Evolutionary conservation across 2,797 vertebrate genomes (phyloP).

Genomic region (Pseudocheirus occidentalis): DNA sequence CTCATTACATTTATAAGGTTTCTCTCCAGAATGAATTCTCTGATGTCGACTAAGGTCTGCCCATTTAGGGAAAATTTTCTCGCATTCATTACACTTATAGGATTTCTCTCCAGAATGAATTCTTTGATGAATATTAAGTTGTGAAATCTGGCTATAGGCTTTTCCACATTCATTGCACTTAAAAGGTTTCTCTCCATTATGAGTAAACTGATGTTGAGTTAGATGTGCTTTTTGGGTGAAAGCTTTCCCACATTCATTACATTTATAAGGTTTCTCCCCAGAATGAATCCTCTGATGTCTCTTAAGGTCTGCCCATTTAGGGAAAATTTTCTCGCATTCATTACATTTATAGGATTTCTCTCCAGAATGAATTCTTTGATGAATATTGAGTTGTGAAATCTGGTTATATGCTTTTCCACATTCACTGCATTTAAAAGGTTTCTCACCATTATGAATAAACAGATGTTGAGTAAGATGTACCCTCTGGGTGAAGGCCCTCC

Average conservation of each 20-base stretch:
- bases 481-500: neutral
- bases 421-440: slow-evolving; percentile 9
- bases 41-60: slow-evolving; percentile 61
- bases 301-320: neutral
- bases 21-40: slow-evolving; percentile 65
- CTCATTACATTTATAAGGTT: slow-evolving; percentile 14
- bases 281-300: neutral
- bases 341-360: slow-evolving; percentile 63
- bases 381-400: too few relatives aligned
- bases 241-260: slow-evolving; percentile 17
- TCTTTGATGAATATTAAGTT: neutral
- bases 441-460: neutral
- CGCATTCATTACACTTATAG: slow-evolving; percentile 46
- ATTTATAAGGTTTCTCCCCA: neutral
- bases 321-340: slow-evolving; percentile 5
- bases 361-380: slow-evolving; percentile 57
- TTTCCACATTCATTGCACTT: neutral
- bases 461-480: slow-evolving; percentile 2
- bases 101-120: slow-evolving; percentile 21
- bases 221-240: slow-evolving; percentile 1
- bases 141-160: neutral
- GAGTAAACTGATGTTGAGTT: slow-evolving; percentile 1
- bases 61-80: slow-evolving; percentile 64
- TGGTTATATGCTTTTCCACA: neutral
- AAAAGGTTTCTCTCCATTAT: neutral